Conservation (phyloP, 2,888 invertebrate genomes). For the Herminia tarsipennalis region DNA sequence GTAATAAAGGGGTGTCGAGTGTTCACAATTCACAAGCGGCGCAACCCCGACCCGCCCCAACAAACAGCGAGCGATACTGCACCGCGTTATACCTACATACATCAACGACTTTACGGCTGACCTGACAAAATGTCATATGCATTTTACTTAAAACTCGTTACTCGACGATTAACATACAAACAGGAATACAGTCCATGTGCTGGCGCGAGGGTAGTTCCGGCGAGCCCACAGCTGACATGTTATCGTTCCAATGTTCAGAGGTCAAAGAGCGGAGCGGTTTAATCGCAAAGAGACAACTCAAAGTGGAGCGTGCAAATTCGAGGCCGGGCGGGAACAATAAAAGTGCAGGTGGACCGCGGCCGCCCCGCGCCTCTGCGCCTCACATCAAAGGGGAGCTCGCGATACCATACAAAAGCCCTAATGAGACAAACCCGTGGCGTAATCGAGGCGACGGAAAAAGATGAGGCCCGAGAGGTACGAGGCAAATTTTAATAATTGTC, state of each 20-base stretch:
- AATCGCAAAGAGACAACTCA: conserved; percentile 79
- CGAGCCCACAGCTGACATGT: conserved; percentile 41
- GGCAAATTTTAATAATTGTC: conserved; percentile 87
- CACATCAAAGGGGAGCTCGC: conserved; percentile 80
- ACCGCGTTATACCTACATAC: conserved; percentile 18
- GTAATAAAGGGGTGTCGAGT: conserved; percentile 82
- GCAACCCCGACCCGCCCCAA: conserved; percentile 40
- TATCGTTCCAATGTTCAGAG: conserved; percentile 56
- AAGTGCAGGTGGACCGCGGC: conserved; percentile 82
- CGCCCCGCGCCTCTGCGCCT: conserved; percentile 63
- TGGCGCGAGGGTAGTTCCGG: conserved; percentile 2
- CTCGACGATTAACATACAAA: conserved; percentile 20
- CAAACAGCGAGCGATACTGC: conserved; percentile 38
- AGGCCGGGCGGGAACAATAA: conserved; percentile 78
- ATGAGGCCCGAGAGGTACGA: conserved; percentile 84
- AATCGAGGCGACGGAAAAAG: conserved; percentile 85
- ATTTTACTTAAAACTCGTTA: conserved; percentile 36
- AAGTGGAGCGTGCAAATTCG: conserved; percentile 83
- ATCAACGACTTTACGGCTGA: conserved; percentile 27
- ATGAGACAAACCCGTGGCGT: conserved; percentile 86
- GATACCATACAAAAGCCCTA: conserved; percentile 85
- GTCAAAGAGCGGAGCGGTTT: conserved; percentile 65
- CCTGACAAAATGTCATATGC: conserved; percentile 30
- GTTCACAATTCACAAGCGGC: conserved; percentile 61
- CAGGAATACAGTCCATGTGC: conserved; percentile 10